Conservation (phyloP, 2,797 vertebrate species). For the Platalea minor region DNA sequence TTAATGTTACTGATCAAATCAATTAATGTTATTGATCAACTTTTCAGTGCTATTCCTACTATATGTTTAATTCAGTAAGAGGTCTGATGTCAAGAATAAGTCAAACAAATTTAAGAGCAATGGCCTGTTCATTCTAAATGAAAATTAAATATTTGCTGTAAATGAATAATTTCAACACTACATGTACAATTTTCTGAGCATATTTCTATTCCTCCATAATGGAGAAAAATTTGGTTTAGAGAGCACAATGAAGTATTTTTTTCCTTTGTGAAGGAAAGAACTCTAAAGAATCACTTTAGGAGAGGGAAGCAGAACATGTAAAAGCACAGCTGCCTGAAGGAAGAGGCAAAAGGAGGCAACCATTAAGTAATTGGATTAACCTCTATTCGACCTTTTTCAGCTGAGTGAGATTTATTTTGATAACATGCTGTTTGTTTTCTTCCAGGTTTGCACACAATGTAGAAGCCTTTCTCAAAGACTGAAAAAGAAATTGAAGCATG, state of each 20-base stretch:
- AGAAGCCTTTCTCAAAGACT: conserved; percentile 3
- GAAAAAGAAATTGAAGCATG: not conserved
- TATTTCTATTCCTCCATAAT: not conserved
- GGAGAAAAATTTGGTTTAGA: not conserved
- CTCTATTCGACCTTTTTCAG: conserved; percentile 46
- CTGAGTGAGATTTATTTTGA: conserved; percentile 46
- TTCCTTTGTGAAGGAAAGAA: not conserved
- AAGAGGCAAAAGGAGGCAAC: conserved; percentile 23
- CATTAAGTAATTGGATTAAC: conserved; percentile 63
- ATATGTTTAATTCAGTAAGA: not conserved
- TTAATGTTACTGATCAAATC: not conserved
- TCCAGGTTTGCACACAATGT: not conserved
- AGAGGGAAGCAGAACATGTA: not conserved
- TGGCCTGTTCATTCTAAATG: not conserved
- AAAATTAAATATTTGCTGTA: not conserved
- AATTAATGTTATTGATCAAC: not conserved
- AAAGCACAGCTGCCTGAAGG: conserved; percentile 47
- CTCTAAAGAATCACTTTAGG: not conserved
- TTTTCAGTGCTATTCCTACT: not conserved
- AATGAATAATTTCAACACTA: not conserved
- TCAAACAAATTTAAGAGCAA: not conserved
- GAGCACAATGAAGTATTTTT: not conserved
- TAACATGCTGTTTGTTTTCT: conserved; percentile 29
- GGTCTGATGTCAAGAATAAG: not conserved
- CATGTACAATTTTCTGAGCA: not conserved